Base-by-base conservation (phyloP, 2,888 invertebrate species). In the Embidobia sp. region DNA sequence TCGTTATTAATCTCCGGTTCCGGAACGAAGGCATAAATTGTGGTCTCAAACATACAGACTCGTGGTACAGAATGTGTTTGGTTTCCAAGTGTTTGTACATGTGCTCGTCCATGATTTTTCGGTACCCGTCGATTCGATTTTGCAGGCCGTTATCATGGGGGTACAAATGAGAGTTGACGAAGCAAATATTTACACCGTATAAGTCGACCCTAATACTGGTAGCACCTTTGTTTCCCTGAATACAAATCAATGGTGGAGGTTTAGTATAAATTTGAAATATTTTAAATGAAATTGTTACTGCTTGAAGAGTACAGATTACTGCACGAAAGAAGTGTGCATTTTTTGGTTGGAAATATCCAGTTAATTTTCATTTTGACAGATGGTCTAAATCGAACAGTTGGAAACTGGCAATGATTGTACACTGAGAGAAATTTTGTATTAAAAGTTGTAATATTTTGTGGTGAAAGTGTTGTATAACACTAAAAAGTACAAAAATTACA, bases 141-240 rank as follows among this genome's bases (percentile, higher is more conserved):
- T 94, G 93, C 53, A 96, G 90, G 79, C 95, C 92, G 81, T 96
- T 93, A 86, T 97, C 96, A 86, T 98, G 98, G 2, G 98, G 96
- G 1, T 97, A 95, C 81, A 98, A 90, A 90, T 98, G 98, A 44
- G 95, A 93, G 87, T 97, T 98, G 5, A 98, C 94, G 63, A 98
- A 92, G 85, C 97, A 96, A 53, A 98, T 87, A 0, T 96, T 97
- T 84, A 96, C 95, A 1, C 97, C 98, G 86, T 96, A 96, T 26
- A 97, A 92, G 84, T 94, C 95, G 85, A 98, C 93, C 67, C 98
- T 92, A 55, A 97, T 91, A 86, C 96, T 96, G 0, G 97, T 96
- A 2, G 96, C 98, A 13, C 98, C 98, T 91, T 98, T 98, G 90
- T 98, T 98, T 19, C 98, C 98, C 97, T 97, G 89, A 18, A 91